Evolutionary conservation across 2,888 invertebrate genomes (phyloP).

Genomic region (Aromia moschata): DNA sequence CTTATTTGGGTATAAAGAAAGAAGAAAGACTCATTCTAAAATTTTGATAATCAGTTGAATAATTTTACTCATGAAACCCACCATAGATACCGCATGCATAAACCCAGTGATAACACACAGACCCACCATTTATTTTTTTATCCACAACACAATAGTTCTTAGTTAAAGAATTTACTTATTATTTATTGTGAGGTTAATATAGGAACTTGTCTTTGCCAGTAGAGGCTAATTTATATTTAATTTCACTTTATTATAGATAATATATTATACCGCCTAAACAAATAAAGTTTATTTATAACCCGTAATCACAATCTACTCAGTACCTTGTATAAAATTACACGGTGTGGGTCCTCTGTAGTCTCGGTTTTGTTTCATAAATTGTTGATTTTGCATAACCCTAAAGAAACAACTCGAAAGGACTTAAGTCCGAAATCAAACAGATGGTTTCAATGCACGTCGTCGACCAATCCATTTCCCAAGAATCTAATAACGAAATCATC

Average conservation of each 20-base stretch:
- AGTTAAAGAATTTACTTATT: conserved; percentile 22
- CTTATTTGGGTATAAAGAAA: not conserved
- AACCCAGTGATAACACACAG: conserved; percentile 22
- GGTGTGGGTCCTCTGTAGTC: no score
- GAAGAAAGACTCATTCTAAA: conserved; percentile 19
- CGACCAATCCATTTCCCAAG: no score
- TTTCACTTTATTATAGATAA: conserved; percentile 14
- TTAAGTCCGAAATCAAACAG: no score
- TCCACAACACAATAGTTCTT: conserved; percentile 10
- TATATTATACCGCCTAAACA: conserved; percentile 8
- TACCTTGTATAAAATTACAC: no score
- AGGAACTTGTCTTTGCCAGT: conserved; percentile 20
- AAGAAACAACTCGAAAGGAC: no score
- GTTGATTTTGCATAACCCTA: no score
- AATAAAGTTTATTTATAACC: no score
- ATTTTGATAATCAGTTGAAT: conserved; percentile 16
- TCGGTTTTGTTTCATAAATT: not conserved
- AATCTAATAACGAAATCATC: no score
- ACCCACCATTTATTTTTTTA: conserved; percentile 21
- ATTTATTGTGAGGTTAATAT: conserved; percentile 22
- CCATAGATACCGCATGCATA: conserved; percentile 22
- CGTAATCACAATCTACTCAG: no score
- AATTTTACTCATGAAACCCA: conserved; percentile 14
- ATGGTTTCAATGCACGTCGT: no score
- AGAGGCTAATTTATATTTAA: conserved; percentile 25